A percentile compares a stretch with the other conserved stretches of the same genome.
These are phyloP conservation scores for Spisula solida DNA, from an alignment of 2,888 invertebrate genomes.

Conservation along the genomic window DNA sequence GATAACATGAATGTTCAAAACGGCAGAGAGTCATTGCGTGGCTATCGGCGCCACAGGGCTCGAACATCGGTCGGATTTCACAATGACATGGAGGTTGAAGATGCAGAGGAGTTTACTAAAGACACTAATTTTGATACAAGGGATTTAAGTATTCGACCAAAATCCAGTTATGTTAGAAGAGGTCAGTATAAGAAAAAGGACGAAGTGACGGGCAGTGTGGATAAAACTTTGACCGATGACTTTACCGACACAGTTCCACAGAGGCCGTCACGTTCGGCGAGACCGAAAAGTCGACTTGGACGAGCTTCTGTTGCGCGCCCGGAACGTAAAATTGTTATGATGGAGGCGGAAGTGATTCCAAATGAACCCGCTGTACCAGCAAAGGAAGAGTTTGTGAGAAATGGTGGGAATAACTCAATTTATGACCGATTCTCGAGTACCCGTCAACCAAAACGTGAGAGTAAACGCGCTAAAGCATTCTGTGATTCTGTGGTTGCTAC, in stretches of 20 bases:
- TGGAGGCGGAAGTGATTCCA: slow-evolving; percentile 59
- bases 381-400: slow-evolving; percentile 31
- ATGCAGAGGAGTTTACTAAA: slow-evolving; percentile 35
- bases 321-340: slow-evolving; percentile 70
- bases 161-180: slow-evolving; percentile 77
- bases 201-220: slow-evolving; percentile 40
- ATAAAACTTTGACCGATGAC: slow-evolving; percentile 44
- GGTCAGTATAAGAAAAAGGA: slow-evolving; percentile 51
- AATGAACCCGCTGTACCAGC: slow-evolving; percentile 35
- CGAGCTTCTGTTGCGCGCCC: slow-evolving; percentile 55
- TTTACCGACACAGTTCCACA: slow-evolving; percentile 42
- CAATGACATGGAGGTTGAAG: slow-evolving; percentile 61
- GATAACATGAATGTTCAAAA: slow-evolving; percentile 41
- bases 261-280: slow-evolving; percentile 66
- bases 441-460: slow-evolving; percentile 62
- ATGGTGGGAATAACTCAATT: slow-evolving; percentile 34
- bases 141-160: slow-evolving; percentile 68
- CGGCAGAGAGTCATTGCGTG: slow-evolving; percentile 33
- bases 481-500: slow-evolving; percentile 56
- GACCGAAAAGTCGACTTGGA: slow-evolving; percentile 71
- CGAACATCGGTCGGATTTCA: slow-evolving; percentile 80
- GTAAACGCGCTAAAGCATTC: slow-evolving; percentile 64
- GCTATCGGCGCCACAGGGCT: slow-evolving; percentile 70
- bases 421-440: slow-evolving; percentile 69
- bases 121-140: slow-evolving; percentile 57